These are phyloP conservation scores for Sander lucioperca DNA, from an alignment of 2,113 vertebrate species.

Conservation along the genomic window DNA sequence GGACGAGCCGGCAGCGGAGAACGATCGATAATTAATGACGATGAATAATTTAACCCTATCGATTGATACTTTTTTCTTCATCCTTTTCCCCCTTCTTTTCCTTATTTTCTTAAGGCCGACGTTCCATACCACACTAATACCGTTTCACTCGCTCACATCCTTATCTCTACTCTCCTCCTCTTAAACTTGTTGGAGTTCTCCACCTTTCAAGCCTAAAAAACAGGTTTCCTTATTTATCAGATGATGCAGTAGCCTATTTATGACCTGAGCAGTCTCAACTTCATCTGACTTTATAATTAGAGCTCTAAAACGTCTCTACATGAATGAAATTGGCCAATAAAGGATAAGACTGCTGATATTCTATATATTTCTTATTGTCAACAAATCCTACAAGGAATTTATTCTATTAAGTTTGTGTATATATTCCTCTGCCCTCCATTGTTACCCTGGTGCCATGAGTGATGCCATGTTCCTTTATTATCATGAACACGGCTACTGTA, in stretches of 20 bases:
- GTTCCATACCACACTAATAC: conserved; percentile 77
- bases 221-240: conserved; percentile 67
- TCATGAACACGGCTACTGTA: neutral
- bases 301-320: conserved; percentile 17
- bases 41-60: conserved; percentile 92
- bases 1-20: conserved; percentile 89
- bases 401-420: neutral
- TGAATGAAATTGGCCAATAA: conserved; percentile 8
- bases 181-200: conserved; percentile 73
- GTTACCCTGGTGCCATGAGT: neutral
- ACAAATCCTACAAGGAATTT: neutral
- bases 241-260: conserved; percentile 15
- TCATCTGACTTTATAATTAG: conserved; percentile 29
- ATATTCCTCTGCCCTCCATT: too few relatives aligned
- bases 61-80: conserved; percentile 88
- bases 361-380: neutral
- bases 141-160: conserved; percentile 55
- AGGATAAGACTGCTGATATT: neutral
- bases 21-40: conserved; percentile 92
- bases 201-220: conserved; percentile 55
- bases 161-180: conserved; percentile 67
- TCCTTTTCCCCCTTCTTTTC: conserved; percentile 75
- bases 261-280: conserved; percentile 28
- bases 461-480: neutral
- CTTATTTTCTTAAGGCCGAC: conserved; percentile 86